These are phyloP conservation scores for Talpa occidentalis DNA, from an alignment of 2,113 vertebrate species.

Conservation along the genomic window DNA sequence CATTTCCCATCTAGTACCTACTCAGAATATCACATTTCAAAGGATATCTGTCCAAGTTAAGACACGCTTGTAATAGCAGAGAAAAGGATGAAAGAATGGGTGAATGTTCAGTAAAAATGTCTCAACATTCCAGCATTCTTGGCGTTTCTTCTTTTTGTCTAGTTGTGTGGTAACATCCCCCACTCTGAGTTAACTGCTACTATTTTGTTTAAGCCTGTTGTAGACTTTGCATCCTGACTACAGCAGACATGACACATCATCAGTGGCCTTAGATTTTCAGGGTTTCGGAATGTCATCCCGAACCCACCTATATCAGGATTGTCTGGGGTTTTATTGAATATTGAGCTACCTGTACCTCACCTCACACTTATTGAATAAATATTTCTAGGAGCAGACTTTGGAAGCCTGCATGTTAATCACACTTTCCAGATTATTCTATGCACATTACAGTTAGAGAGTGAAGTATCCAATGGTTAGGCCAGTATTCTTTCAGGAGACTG, in stretches of 20 bases:
- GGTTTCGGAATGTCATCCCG: not conserved
- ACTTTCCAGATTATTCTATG: slow-evolving; percentile 29
- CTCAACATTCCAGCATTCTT: not conserved
- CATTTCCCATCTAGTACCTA: not conserved
- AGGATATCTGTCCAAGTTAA: not conserved
- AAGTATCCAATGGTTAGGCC: not conserved
- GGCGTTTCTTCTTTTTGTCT: slow-evolving; percentile 62
- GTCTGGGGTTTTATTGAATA: not conserved
- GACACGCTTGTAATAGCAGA: not conserved
- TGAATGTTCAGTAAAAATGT: not conserved
- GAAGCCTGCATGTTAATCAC: not conserved
- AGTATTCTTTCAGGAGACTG: not conserved
- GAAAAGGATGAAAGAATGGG: not conserved
- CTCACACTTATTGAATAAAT: not conserved
- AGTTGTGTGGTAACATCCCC: slow-evolving; percentile 48
- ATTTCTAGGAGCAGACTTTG: not conserved
- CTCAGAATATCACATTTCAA: not conserved
- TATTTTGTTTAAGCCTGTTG: not conserved
- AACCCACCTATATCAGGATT: not conserved
- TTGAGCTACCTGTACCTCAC: not conserved
- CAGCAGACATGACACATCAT: not conserved
- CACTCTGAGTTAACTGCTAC: not conserved
- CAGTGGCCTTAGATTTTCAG: not conserved
- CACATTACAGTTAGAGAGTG: not conserved
- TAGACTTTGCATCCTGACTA: not conserved